Base-by-base conservation (phyloP, 1,140 invertebrate species). In the Tyrophagus putrescentiae region DNA sequence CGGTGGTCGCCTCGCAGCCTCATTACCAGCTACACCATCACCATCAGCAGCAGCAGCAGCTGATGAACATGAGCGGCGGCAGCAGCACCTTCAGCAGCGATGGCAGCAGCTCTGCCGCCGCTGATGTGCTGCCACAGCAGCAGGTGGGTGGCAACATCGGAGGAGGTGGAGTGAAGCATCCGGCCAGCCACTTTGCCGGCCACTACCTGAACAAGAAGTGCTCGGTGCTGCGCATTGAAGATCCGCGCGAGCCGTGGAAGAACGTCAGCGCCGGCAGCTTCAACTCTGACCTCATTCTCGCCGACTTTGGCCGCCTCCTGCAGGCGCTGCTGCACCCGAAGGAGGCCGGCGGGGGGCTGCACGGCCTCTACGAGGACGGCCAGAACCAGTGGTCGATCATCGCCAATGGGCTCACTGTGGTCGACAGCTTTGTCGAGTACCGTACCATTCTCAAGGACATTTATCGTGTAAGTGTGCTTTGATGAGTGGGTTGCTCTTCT, bases 31-130 rank as follows among this genome's bases (percentile, higher is more conserved):
- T n/a, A n/a, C n/a, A n/a, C n/a, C n/a, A n/a, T n/a, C n/a, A n/a
- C n/a, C n/a, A n/a, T n/a, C n/a, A n/a, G n/a, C n/a, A n/a, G n/a
- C n/a, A n/a, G n/a, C n/a, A n/a, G n/a, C n/a, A n/a, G n/a, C n/a
- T n/a, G n/a, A n/a, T n/a, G 60, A 85, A 93, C 70, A 98, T 97
- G 72, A 97, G 98, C 74, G 92, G 97, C 70, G 80, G 92, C 64
- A 89, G 87, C 69, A 91, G 88, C 65, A 93, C 84, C 57, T 96
- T 98, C 68, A 76, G 90, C 48, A 83, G 97, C 58, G 92, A 91
- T 73, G 85, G 90, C 71, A 91, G 90, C 39, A 92, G 92, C 53
- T 80, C 82, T 61, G 97, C 96, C 72, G 84, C 96, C 69, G 84
- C 86, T 54, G 97, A 98, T 77, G 87, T 94, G 67, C 87, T 94